phyloP scores from a whole-genome alignment of 2,113 vertebrate genomes.

The Holacanthus passer region DNA sequence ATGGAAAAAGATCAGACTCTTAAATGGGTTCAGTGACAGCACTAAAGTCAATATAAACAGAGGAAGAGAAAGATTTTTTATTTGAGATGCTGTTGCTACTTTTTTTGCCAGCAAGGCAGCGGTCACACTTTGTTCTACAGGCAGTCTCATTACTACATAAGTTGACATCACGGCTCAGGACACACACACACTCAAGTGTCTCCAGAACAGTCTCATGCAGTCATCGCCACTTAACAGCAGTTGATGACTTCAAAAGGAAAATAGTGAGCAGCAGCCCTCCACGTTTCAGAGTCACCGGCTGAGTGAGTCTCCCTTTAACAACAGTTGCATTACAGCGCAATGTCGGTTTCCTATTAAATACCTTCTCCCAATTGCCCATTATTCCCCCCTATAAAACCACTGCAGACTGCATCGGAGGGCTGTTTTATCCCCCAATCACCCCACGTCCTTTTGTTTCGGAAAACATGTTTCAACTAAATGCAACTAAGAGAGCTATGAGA shows the following conservation, averaged over 20 bases:
- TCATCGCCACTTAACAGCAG: conserved; percentile 68
- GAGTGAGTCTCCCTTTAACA: conserved; percentile 74
- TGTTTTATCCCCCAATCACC: conserved; percentile 75
- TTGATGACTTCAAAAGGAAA: conserved; percentile 67
- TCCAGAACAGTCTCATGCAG: conserved; percentile 45
- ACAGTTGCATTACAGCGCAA: conserved; percentile 79
- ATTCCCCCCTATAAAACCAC: conserved; percentile 86
- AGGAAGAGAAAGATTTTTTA: not conserved
- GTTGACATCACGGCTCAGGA: conserved; percentile 50
- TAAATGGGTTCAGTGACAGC: not conserved
- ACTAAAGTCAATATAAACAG: not conserved
- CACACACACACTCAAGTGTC: conserved; percentile 45
- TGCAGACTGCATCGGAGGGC: conserved; percentile 81
- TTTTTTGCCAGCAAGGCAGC: not conserved
- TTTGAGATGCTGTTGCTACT: not conserved
- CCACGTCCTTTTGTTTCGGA: conserved; percentile 83
- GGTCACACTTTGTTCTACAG: conserved; percentile 1
- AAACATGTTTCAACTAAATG: conserved; percentile 86
- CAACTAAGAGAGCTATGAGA: conserved; percentile 65
- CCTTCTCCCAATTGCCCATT: conserved; percentile 87
- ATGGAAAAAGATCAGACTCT: not conserved
- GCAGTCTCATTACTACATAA: not conserved
- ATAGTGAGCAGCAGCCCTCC: conserved; percentile 57
- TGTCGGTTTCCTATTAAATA: conserved; percentile 87
- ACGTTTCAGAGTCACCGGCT: conserved; percentile 67